Base-by-base conservation (phyloP, 2,888 invertebrate species). In the Morpho achilles region DNA sequence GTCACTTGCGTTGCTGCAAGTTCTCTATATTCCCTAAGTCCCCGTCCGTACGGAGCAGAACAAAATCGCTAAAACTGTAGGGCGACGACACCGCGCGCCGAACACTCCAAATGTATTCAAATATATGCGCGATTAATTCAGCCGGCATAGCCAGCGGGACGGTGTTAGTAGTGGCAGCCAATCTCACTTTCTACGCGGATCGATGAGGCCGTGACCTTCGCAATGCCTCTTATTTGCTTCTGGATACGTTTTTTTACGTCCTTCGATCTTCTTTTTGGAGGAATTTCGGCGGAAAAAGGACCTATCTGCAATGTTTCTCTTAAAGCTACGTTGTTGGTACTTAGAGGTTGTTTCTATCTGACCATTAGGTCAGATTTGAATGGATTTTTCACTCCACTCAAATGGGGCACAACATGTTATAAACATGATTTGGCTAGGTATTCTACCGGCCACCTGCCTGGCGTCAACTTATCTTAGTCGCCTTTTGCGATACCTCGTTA, bases 51-150 rank as follows among this genome's bases (percentile, higher is more conserved):
- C 46, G 32, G 48, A 52, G 58, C 64, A 64, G 76, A 84, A 85
- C 87, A 85, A 86, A 87, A 87, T 84, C 77, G 84, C 78, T 86
- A 85, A 87, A 89, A 86, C 83, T 89, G 83, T 84, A 86, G 87
- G 86, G 84, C 88, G 85, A 85, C 87, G 87, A 87, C 87, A 84
- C 84, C 79, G 75, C 79, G 74, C 69, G 72, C 74, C 84, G 80
- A 82, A 84, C 83, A 84, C 79, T 78, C 68, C 69, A 81, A 81
- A 81, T 82, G 77, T 82, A 91, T 91, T 91, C 91, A 91, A 91
- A 91, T 91, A 84, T 91, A 91, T 91, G 91, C 91, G 89, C 89
- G 91, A 91, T 91, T 91, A 91, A 91, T 91, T 91, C 91, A 90
- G 90, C 76, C 85, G 86, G 91, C 91, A 91, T 91, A 88, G 89